phyloP scores from a whole-genome alignment of 2,113 vertebrate species.

The Nettapus auritus region DNA sequence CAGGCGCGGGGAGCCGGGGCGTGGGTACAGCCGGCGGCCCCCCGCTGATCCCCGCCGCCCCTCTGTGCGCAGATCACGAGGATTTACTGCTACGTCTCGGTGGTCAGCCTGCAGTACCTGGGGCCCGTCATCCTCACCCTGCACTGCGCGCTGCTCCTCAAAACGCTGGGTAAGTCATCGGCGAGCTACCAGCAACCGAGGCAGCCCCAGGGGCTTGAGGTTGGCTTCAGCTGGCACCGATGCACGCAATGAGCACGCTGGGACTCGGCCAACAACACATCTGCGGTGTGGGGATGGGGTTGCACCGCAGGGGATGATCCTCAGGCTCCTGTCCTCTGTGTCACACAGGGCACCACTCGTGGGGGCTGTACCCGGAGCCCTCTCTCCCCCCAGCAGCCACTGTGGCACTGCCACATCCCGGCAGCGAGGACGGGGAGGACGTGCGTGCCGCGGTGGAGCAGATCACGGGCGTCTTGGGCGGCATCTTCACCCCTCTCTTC shows the following conservation, averaged over 20 bases:
- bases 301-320: accelerated
- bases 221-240: not conserved
- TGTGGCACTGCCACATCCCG: not conserved
- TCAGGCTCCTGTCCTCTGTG: not conserved
- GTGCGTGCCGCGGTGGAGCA: conserved; percentile 81
- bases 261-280: not conserved
- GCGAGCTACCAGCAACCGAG: not conserved
- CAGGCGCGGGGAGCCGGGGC: accelerated
- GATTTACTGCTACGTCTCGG: conserved; percentile 92
- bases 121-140: conserved; percentile 88
- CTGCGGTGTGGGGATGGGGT: not conserved
- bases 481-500: conserved; percentile 85
- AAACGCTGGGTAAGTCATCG: conserved; percentile 79
- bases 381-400: not conserved
- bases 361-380: conserved; percentile 77
- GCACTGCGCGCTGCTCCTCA: conserved; percentile 88
- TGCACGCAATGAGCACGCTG: accelerated
- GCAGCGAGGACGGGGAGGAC: conserved; percentile 74
- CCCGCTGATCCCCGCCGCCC: not conserved
- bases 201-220: not conserved
- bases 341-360: conserved; percentile 87
- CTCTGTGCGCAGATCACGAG: conserved; percentile 82
- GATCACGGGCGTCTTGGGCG: conserved; percentile 72
- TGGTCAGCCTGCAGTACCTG: conserved; percentile 94
- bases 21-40: accelerated